A percentile compares a stretch with the other conserved stretches of the same genome.
Conservation (phyloP, 2,113 vertebrate species). For the Myrmecophaga tridactyla region DNA sequence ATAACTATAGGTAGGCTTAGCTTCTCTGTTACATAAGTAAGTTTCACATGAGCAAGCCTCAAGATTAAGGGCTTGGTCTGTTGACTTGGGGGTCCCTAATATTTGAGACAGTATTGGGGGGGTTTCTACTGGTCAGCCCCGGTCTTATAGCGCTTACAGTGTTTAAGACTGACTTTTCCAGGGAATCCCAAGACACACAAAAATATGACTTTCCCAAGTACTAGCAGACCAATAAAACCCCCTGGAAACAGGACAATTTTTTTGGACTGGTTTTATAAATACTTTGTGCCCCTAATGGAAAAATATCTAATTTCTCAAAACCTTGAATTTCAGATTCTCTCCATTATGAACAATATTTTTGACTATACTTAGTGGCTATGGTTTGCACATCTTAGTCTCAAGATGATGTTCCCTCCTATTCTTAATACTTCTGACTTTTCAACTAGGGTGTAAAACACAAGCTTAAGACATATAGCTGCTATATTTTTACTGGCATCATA, state of each 20-base stretch:
- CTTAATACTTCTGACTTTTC: constrained; percentile 7
- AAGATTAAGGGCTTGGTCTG: too few relatives aligned
- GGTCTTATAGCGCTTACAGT: too few relatives aligned
- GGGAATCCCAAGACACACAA: background rate
- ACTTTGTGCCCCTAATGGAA: background rate
- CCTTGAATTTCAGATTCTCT: background rate
- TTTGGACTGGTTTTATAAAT: constrained; percentile 14
- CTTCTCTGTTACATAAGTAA: too few relatives aligned
- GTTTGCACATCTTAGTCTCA: background rate
- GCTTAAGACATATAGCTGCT: background rate
- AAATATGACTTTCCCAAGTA: background rate
- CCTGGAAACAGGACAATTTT: background rate
- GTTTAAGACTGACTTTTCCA: too few relatives aligned
- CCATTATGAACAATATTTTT: background rate
- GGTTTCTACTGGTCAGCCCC: too few relatives aligned
- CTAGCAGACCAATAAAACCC: background rate
- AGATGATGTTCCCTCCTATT: background rate
- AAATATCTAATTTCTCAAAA: constrained; percentile 34
- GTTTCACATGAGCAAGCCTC: too few relatives aligned
- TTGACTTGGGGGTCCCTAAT: too few relatives aligned
- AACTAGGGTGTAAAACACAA: background rate
- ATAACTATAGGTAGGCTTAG: too few relatives aligned
- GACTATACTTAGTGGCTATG: background rate
- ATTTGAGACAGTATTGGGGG: too few relatives aligned
- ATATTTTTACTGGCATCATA: background rate